A percentile compares a stretch with the other conserved stretches of the same genome.
Conservation (phyloP, 2,797 vertebrate species). For the Anguilla megastoma region DNA sequence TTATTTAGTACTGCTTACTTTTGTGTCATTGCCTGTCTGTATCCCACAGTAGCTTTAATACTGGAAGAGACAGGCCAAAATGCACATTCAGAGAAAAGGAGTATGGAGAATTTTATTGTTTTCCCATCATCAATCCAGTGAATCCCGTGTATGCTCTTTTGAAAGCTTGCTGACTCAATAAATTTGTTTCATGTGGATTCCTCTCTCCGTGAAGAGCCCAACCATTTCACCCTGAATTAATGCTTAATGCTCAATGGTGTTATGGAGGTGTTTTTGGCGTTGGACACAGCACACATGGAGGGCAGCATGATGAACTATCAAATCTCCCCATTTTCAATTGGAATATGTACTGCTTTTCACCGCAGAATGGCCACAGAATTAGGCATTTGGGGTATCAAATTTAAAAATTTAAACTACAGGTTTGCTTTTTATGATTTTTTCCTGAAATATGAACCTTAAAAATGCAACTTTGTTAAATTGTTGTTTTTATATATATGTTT, state of each 20-base stretch:
- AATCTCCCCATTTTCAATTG: background rate
- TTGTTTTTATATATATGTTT: too few species aligned
- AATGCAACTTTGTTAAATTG: too few species aligned
- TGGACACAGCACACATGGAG: background rate
- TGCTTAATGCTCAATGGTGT: background rate
- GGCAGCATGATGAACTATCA: background rate
- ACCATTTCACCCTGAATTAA: conserved; percentile 15
- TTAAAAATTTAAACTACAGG: too few species aligned
- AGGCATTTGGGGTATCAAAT: too few species aligned
- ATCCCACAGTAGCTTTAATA: background rate
- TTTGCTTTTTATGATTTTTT: too few species aligned
- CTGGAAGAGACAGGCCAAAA: background rate
- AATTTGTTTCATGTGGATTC: background rate
- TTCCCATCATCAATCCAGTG: background rate
- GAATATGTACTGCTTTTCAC: background rate
- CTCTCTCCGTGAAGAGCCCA: background rate
- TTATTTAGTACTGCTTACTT: background rate
- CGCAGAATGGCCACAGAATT: too few species aligned
- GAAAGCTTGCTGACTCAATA: background rate
- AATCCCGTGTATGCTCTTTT: background rate
- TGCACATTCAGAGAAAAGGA: background rate
- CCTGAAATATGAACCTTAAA: too few species aligned
- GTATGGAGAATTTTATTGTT: background rate
- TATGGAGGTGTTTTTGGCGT: background rate
- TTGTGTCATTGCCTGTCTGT: background rate